Evolutionary conservation across 2,797 vertebrate species (phyloP).

Genomic region (Parambassis ranga): DNA sequence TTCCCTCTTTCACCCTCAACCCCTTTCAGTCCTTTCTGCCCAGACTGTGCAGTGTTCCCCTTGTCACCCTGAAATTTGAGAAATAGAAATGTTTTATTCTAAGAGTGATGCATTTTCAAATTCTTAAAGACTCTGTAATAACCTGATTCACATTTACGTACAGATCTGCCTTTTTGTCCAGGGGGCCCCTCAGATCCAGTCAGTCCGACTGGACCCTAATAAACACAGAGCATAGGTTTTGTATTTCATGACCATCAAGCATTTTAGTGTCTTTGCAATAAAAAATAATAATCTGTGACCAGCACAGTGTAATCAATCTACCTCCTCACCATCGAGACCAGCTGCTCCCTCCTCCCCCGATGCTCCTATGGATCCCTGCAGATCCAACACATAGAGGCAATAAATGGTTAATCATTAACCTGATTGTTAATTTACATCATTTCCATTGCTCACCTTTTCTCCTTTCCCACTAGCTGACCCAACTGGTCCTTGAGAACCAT

Average conservation of each 20-base stretch:
- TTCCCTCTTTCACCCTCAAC: conserved; percentile 63
- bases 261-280: not conserved
- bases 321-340: conserved; percentile 87
- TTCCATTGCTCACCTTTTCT: conserved; percentile 75
- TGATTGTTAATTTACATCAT: not conserved
- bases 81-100: not conserved
- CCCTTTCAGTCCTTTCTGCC: conserved; percentile 70
- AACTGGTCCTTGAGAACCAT: conserved; percentile 67
- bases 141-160: conserved; percentile 55
- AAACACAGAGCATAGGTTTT: conserved; percentile 47
- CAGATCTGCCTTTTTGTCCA: conserved; percentile 66
- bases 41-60: conserved; percentile 60
- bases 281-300: conserved; percentile 34
- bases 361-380: conserved; percentile 74
- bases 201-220: conserved; percentile 73
- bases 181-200: conserved; percentile 59
- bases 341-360: conserved; percentile 69
- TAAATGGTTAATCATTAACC: not conserved
- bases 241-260: not conserved
- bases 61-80: conserved; percentile 70
- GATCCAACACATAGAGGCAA: not conserved
- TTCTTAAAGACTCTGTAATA: not conserved
- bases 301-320: conserved; percentile 77
- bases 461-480: conserved; percentile 72
- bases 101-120: not conserved